These are phyloP conservation scores for Crotalus viridis DNA, from an alignment of 2,113 vertebrate genomes.

Conservation along the genomic window DNA sequence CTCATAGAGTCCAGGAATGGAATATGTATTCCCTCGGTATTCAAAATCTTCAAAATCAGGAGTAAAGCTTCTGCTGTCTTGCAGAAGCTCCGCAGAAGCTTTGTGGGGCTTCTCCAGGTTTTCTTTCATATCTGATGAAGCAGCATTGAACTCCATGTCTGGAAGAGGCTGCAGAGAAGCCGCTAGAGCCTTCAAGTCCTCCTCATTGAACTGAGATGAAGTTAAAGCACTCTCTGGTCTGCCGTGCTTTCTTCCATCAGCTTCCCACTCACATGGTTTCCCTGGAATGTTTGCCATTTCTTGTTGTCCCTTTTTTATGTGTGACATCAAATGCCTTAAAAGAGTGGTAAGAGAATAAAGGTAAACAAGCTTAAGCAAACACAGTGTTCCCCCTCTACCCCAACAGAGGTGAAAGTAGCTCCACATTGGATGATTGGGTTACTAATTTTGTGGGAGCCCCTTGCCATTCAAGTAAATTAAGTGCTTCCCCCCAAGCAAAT, in stretches of 20 bases:
- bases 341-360: slow-evolving; percentile 27
- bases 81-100: slow-evolving; percentile 72
- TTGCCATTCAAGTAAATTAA: not conserved
- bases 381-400: not conserved
- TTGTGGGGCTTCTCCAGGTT: slow-evolving; percentile 70
- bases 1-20: slow-evolving; percentile 77
- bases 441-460: not conserved
- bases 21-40: slow-evolving; percentile 75
- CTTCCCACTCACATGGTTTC: slow-evolving; percentile 82
- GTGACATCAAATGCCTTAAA: slow-evolving; percentile 80
- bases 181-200: slow-evolving; percentile 73
- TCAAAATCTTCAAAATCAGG: slow-evolving; percentile 78
- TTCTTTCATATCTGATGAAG: slow-evolving; percentile 61
- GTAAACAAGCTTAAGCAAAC: not conserved
- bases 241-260: slow-evolving; percentile 75
- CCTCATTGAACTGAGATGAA: slow-evolving; percentile 76
- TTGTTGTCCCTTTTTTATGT: slow-evolving; percentile 79
- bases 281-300: slow-evolving; percentile 83
- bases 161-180: slow-evolving; percentile 83
- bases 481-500: not conserved
- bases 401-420: not conserved
- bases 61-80: slow-evolving; percentile 70
- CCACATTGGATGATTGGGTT: not conserved
- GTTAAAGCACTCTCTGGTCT: slow-evolving; percentile 74
- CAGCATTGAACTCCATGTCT: slow-evolving; percentile 78